Conservation (phyloP, 2,888 invertebrate species). For the Pollenia labialis region DNA sequence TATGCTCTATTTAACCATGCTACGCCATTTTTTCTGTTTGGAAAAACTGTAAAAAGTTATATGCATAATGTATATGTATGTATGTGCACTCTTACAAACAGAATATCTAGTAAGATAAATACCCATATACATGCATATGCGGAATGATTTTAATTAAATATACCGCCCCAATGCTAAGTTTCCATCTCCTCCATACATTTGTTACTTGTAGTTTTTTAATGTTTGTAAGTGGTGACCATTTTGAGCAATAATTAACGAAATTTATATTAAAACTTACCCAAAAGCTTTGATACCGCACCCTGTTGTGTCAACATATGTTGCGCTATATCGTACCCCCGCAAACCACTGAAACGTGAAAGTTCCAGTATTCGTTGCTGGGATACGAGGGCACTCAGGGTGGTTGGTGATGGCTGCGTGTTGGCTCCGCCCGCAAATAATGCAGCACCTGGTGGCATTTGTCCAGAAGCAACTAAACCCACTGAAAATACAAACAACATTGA, state of each 20-base stretch:
- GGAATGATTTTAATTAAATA: no score
- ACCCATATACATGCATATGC: no score
- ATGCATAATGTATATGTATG: no score
- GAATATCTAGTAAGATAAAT: no score
- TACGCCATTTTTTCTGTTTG: no score
- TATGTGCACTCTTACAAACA: no score
- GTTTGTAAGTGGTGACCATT: constrained; percentile 14
- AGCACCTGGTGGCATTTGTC: constrained; percentile 82
- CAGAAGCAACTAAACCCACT: constrained; percentile 82
- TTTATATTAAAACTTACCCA: constrained; percentile 79
- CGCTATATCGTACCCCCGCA: constrained; percentile 83
- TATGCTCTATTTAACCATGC: no score
- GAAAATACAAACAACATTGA: constrained; percentile 62
- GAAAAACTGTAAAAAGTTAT: no score
- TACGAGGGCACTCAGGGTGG: constrained; percentile 89
- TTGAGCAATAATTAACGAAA: constrained; percentile 7
- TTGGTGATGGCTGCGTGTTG: constrained; percentile 84
- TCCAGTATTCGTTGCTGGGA: constrained; percentile 85
- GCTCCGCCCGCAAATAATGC: constrained; percentile 79
- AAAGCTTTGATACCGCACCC: constrained; percentile 83
- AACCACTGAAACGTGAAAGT: constrained; percentile 82
- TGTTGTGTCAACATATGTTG: constrained; percentile 83
- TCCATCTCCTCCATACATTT: no score
- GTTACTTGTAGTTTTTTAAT: constrained; percentile 1
- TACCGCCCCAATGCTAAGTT: no score